Evolutionary conservation across 2,797 vertebrate species (phyloP).

Genomic region (Argentina silus): DNA sequence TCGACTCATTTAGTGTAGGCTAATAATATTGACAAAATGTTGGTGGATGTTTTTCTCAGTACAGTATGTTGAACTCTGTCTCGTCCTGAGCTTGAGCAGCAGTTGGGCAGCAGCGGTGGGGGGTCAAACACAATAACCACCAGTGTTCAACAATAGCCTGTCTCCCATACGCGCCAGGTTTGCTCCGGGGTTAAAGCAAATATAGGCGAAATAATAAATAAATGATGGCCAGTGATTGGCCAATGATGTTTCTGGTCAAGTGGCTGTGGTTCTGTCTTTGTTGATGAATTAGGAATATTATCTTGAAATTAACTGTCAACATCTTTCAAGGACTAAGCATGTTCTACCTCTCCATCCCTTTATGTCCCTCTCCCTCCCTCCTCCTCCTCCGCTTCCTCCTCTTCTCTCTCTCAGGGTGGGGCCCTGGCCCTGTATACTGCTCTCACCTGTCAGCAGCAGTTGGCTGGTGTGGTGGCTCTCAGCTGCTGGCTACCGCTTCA

Average conservation of each 20-base stretch:
- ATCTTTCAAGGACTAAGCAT: background rate
- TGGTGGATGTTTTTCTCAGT: too few relatives aligned
- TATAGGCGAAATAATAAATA: too few relatives aligned
- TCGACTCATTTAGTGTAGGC: too few relatives aligned
- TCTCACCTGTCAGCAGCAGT: constrained; percentile 91
- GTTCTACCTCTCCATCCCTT: background rate
- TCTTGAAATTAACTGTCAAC: background rate
- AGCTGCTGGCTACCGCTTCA: constrained; percentile 98
- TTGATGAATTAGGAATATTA: too few relatives aligned
- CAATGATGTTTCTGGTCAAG: background rate
- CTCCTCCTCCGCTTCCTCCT: background rate
- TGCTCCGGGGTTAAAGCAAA: too few relatives aligned
- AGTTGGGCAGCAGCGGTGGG: too few relatives aligned
- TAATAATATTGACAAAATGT: too few relatives aligned
- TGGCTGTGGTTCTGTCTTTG: background rate
- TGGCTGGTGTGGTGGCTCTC: constrained; percentile 94
- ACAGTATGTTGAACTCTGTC: too few relatives aligned
- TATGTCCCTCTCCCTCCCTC: background rate
- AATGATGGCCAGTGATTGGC: background rate
- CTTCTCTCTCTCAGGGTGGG: constrained; percentile 82
- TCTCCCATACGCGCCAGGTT: too few relatives aligned
- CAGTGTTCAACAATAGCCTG: too few relatives aligned
- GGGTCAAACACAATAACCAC: too few relatives aligned
- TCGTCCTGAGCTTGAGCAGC: too few relatives aligned
- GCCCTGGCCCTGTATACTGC: constrained; percentile 96